Percentiles rank a stretch among this genome's conserved stretches.
Evolutionary conservation across 2,113 vertebrate species (phyloP).

Genomic region (Ciconia stormi): DNA sequence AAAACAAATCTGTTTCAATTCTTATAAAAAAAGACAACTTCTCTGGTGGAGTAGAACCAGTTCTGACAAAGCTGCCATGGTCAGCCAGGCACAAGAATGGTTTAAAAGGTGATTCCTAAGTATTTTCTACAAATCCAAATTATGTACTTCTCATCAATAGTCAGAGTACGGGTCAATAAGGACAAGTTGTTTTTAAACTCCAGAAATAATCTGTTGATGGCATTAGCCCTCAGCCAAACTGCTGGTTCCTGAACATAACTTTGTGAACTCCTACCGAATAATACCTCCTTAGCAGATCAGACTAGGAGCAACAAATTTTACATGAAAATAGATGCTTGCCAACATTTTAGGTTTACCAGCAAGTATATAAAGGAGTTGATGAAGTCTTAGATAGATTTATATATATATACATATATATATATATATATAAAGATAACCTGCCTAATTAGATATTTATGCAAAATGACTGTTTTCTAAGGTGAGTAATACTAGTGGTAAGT

Average conservation of each 20-base stretch:
- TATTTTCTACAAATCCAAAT: neutral
- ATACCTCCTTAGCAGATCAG: neutral
- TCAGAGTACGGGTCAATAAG: neutral
- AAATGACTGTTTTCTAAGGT: slow-evolving; percentile 73
- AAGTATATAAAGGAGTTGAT: slow-evolving; percentile 14
- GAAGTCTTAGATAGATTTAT: slow-evolving; percentile 63
- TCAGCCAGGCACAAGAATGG: neutral
- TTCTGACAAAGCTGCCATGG: neutral
- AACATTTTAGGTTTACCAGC: slow-evolving; percentile 48
- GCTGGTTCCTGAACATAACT: neutral
- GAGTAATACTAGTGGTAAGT: slow-evolving; percentile 68
- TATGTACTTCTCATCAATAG: neutral
- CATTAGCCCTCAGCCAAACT: neutral
- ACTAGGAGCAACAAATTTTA: slow-evolving; percentile 19
- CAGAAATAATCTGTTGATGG: neutral
- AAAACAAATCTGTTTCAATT: neutral
- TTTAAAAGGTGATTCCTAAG: neutral
- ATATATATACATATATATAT: slow-evolving; percentile 16
- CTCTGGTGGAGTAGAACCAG: neutral
- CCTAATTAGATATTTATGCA: slow-evolving; percentile 75
- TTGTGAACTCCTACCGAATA: neutral
- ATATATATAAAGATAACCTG: slow-evolving; percentile 54
- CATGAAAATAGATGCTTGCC: slow-evolving; percentile 23
- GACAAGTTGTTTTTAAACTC: neutral
- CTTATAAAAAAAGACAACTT: neutral